These are phyloP conservation scores for Chaunax sp. DNA, from an alignment of 2,797 vertebrate species.

Conservation along the genomic window DNA sequence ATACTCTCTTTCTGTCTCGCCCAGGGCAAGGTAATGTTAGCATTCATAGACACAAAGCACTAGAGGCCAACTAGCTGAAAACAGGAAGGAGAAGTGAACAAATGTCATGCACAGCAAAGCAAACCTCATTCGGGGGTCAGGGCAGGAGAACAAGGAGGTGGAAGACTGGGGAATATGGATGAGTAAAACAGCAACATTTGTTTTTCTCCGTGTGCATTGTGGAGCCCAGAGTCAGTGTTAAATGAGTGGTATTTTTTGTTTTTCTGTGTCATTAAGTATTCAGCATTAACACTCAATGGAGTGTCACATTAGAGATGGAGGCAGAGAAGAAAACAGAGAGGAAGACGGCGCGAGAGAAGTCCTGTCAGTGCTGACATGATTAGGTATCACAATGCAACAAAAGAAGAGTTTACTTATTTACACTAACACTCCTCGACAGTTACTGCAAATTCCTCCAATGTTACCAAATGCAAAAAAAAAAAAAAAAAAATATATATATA, in stretches of 20 bases:
- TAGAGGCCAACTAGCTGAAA: conserved; percentile 68
- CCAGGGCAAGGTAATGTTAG: conserved; percentile 81
- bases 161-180: conserved; percentile 35
- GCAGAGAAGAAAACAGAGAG: conserved; percentile 23
- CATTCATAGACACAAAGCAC: conserved; percentile 74
- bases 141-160: conserved; percentile 36
- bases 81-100: conserved; percentile 63
- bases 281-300: conserved; percentile 57
- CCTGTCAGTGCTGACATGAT: conserved; percentile 75
- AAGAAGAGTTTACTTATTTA: conserved; percentile 71
- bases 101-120: conserved; percentile 66
- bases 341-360: conserved; percentile 51
- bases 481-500: conserved; percentile 1
- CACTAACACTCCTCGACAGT: conserved; percentile 71
- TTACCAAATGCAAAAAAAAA: conserved; percentile 70
- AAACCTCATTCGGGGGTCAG: conserved; percentile 62
- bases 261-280: conserved; percentile 71
- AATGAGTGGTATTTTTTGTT: conserved; percentile 60
- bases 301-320: conserved; percentile 65
- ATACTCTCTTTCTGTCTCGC: conserved; percentile 71
- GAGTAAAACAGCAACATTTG: conserved; percentile 36
- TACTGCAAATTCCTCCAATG: conserved; percentile 63
- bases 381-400: conserved; percentile 66
- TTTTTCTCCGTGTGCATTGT: conserved; percentile 16
- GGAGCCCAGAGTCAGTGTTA: conserved; percentile 2